Evolutionary conservation across 2,113 vertebrate species (phyloP).

Genomic region (Rhynchomys soricoides): DNA sequence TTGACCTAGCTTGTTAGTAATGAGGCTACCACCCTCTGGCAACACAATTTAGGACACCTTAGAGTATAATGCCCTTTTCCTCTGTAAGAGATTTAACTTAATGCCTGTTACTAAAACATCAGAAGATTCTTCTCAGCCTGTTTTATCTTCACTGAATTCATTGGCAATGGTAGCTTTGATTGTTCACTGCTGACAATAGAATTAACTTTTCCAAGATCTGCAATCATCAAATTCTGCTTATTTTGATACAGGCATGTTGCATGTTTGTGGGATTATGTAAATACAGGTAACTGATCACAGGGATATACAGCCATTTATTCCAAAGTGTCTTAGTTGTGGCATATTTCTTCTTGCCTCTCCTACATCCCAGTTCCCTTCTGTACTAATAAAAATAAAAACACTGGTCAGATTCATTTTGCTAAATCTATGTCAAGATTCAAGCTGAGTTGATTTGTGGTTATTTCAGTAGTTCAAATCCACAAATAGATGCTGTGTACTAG

Average conservation of each 20-base stretch:
- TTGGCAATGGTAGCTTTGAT: neutral
- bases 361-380: neutral
- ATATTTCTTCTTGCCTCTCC: neutral
- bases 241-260: neutral
- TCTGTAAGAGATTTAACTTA: neutral
- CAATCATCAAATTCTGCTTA: neutral
- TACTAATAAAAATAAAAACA: slow-evolving; percentile 23
- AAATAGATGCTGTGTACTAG: neutral
- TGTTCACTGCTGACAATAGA: neutral
- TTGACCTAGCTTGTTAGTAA: neutral
- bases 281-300: neutral
- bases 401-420: neutral
- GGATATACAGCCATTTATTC: neutral
- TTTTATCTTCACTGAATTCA: neutral
- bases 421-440: neutral
- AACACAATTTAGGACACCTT: neutral
- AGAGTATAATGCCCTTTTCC: accelerated
- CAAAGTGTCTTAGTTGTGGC: neutral
- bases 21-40: neutral
- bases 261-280: neutral
- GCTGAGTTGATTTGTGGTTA: neutral
- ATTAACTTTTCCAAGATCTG: neutral
- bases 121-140: neutral
- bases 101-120: neutral
- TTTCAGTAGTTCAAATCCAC: neutral